Evolutionary conservation across 2,113 vertebrate genomes (phyloP).

Genomic region (Alethe diademata): DNA sequence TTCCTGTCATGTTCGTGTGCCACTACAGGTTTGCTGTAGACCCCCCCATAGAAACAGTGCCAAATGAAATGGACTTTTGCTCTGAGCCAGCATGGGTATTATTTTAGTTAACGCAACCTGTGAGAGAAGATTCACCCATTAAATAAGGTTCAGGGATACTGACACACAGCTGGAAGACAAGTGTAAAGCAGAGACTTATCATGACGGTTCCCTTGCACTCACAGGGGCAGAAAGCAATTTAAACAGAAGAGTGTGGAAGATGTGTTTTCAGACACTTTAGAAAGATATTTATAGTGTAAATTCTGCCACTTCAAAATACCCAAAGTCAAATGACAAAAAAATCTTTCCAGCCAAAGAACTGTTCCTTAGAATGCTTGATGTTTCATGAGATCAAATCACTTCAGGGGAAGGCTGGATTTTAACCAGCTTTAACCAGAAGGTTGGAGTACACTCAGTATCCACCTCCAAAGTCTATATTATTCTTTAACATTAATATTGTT

Average conservation of each 20-base stretch:
- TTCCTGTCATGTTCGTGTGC: background rate
- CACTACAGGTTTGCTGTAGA: background rate
- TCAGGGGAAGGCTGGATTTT: background rate
- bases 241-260: background rate
- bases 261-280: background rate
- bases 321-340: background rate
- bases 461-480: background rate
- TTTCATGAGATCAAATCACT: background rate
- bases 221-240: background rate
- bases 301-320: background rate
- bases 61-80: background rate
- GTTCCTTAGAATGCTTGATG: background rate
- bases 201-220: background rate
- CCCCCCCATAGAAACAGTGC: background rate
- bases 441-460: background rate
- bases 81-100: background rate
- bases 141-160: background rate
- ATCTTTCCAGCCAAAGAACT: background rate
- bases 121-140: background rate
- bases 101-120: accelerated
- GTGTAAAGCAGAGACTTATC: background rate
- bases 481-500: background rate
- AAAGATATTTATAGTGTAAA: background rate
- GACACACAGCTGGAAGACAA: background rate
- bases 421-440: background rate